These are phyloP conservation scores for Nasua narica DNA, from an alignment of 2,797 vertebrate species.

Conservation along the genomic window DNA sequence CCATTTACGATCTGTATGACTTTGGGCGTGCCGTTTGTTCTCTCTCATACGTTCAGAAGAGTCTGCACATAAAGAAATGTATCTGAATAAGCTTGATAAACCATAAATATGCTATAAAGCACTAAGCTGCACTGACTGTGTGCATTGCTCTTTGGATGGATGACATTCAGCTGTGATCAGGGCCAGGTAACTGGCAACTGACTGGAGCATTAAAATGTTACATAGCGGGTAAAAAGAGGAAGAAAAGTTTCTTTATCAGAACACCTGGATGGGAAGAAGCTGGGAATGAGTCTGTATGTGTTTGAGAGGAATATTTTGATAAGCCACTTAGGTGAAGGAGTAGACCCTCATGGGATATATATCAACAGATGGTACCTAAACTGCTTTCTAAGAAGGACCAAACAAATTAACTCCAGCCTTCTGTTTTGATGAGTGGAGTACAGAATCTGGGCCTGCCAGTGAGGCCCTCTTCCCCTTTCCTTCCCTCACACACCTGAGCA, in stretches of 20 bases:
- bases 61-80: background rate
- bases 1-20: background rate
- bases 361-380: background rate
- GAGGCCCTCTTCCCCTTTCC: background rate
- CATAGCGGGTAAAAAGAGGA: background rate
- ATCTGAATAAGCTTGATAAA: slow-evolving; percentile 1
- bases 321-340: background rate
- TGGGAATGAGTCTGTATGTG: background rate
- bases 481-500: background rate
- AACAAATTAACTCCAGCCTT: background rate
- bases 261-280: background rate
- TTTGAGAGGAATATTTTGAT: background rate
- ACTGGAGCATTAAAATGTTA: background rate
- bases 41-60: background rate
- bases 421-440: background rate
- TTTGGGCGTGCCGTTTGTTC: background rate
- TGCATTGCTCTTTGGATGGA: background rate
- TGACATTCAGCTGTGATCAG: background rate
- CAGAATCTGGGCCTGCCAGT: background rate
- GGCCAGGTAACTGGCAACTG: background rate
- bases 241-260: background rate
- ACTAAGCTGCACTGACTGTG: background rate
- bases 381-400: background rate
- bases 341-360: background rate
- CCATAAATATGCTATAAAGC: background rate